Evolutionary conservation across 2,797 vertebrate species (phyloP), one percentile per base, ranked within the genome.

Genomic region (Esox lucius): DNA sequence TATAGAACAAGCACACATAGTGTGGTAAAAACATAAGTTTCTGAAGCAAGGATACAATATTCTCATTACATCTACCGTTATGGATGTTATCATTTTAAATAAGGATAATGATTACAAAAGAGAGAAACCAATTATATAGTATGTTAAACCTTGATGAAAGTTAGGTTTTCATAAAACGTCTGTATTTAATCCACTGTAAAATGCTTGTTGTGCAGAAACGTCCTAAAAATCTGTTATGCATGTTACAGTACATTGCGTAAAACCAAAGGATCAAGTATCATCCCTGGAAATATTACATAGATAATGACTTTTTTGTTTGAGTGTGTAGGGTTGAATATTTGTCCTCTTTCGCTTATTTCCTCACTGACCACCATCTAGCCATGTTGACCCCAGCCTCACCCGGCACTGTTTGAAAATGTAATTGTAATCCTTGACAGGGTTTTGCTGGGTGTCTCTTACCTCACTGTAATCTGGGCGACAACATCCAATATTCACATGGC

Each of bases 401-500:
- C 92, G 89, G 75, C 84, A 81, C 82, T 79, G 86, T 92, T 92
- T 91, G 91, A 2, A 91, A 93, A 93, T 88, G 87, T 86, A 85
- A 89, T 85, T 85, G 83, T 89, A 92, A 93, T 93, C 86, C 90
- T 91, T 90, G 88, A 86, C 83, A 86, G 89, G 92, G 91, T 95
- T 94, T 92, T 89, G 82, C 77, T 88, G 72, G 90, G 89, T 92
- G 91, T 93, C 94, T 93, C 90, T 94, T 93, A 91, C 88, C 31
- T 42, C 87, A 82, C 78, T 86, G 83, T 92, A 93, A 94, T 94
- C 93, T 94, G 86, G 84, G 88, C 87, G 88, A 82, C 78, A 83
- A 86, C 88, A 91, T 93, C 91, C 89, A 87, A 85, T 80, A 90
- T 93, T 94, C 93, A 90, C 59, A 0, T 78, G 81, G 83, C 81